Evolutionary conservation across 1,140 invertebrate species (phyloP).

Genomic region (Solen grandis): DNA sequence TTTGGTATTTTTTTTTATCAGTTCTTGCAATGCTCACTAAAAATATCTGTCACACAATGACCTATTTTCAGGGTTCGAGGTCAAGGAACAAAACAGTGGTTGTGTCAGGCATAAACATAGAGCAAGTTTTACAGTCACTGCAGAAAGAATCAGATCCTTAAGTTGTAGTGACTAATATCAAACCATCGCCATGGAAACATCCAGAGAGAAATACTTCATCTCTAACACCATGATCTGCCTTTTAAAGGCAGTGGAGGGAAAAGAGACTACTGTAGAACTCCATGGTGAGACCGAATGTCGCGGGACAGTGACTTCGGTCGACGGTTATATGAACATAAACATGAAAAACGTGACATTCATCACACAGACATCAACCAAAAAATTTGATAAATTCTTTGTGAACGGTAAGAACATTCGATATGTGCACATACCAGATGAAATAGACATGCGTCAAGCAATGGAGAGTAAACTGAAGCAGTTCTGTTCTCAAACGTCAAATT

Average conservation of each 20-base stretch:
- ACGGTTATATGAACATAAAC: constrained; percentile 87
- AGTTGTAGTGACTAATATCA: neutral
- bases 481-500: neutral
- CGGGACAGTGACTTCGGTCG: constrained; percentile 83
- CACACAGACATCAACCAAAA: constrained; percentile 82
- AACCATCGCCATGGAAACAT: constrained; percentile 21
- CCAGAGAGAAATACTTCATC: constrained; percentile 68
- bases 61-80: constrained; percentile 62
- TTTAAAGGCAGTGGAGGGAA: constrained; percentile 84
- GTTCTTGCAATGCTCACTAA: too few relatives aligned
- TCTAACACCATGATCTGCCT: constrained; percentile 81
- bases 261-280: constrained; percentile 85
- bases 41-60: too few relatives aligned
- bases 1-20: too few relatives aligned
- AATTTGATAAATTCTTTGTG: constrained; percentile 84
- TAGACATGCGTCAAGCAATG: constrained; percentile 72
- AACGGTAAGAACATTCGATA: constrained; percentile 85
- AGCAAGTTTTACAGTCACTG: constrained; percentile 41
- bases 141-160: neutral
- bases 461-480: constrained; percentile 51
- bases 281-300: constrained; percentile 85
- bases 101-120: constrained; percentile 37
- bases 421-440: constrained; percentile 84
- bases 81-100: constrained; percentile 56
- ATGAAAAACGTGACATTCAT: constrained; percentile 84